Evolutionary conservation across 2,113 vertebrate genomes (phyloP).

Genomic region (Clarias batrachus): DNA sequence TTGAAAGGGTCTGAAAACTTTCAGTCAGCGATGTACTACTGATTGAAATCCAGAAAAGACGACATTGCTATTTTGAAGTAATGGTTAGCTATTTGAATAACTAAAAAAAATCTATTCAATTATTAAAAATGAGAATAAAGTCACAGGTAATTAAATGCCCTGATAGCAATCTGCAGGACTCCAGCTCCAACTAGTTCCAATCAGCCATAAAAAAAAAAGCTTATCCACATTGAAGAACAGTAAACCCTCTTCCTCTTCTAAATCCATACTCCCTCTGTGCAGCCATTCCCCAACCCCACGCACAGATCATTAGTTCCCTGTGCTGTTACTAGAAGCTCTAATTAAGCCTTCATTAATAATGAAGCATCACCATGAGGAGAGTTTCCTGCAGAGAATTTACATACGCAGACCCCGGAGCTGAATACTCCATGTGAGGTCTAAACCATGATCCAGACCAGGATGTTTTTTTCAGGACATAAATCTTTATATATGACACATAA

Average conservation of each 20-base stretch:
- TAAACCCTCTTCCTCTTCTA: constrained; percentile 14
- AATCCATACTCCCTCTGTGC: not conserved
- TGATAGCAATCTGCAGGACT: not conserved
- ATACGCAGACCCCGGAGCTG: not conserved
- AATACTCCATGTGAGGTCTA: not conserved
- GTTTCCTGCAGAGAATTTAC: not conserved
- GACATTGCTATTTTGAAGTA: not conserved
- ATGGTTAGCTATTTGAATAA: not conserved
- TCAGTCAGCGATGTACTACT: no score
- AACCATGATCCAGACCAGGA: not conserved
- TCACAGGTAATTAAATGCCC: not conserved
- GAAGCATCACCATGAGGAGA: not conserved
- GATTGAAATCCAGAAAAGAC: not conserved
- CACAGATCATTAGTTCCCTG: constrained; percentile 23
- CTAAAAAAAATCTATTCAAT: not conserved
- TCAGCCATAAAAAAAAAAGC: not conserved
- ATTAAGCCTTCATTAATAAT: constrained; percentile 45
- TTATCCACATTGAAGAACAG: constrained; percentile 6
- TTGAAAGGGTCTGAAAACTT: no score
- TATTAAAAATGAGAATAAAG: not conserved
- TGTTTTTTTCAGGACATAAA: not conserved
- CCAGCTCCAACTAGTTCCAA: not conserved
- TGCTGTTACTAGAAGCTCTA: constrained; percentile 11
- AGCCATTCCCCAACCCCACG: not conserved
- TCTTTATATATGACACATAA: not conserved